Conservation (phyloP, 2,797 vertebrate species). For the Hoplostethus atlanticus region DNA sequence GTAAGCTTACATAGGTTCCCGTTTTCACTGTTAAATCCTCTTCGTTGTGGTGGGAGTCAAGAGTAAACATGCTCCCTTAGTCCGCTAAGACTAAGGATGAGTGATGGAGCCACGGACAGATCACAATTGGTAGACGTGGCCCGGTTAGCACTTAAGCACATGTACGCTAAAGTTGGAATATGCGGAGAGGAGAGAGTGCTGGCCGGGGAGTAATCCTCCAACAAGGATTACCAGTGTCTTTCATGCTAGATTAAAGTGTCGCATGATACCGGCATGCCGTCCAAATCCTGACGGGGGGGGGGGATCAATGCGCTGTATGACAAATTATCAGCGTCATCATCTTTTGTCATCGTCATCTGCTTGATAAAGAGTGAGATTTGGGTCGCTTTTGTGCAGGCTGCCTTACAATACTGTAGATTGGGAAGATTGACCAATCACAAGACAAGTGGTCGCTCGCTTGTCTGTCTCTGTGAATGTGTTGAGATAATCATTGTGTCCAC, state of each 20-base stretch:
- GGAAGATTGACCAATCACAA: conserved; percentile 42
- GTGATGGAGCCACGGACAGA: conserved; percentile 50
- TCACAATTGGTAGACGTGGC: conserved; percentile 51
- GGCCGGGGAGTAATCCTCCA: conserved; percentile 71
- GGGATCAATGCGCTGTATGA: conserved; percentile 54
- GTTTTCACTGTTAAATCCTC: conserved; percentile 64
- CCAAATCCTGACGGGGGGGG: conserved; percentile 55
- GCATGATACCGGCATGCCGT: conserved; percentile 57
- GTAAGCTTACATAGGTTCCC: conserved; percentile 52
- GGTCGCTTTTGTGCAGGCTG: background rate
- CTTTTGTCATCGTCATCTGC: conserved; percentile 23
- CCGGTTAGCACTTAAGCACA: conserved; percentile 67
- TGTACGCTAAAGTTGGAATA: conserved; percentile 65
- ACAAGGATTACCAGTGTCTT: conserved; percentile 77
- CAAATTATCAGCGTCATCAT: conserved; percentile 47
- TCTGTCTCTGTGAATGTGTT: conserved; percentile 37
- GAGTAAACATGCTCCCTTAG: conserved; percentile 58
- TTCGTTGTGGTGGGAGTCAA: conserved; percentile 43
- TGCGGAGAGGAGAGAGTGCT: conserved; percentile 50
- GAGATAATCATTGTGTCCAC: conserved; percentile 62
- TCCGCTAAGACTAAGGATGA: conserved; percentile 60
- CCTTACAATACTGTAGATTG: conserved; percentile 24
- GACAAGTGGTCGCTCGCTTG: conserved; percentile 26
- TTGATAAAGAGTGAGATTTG: conserved; percentile 33
- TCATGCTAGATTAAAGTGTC: conserved; percentile 77